Evolutionary conservation across 2,113 vertebrate genomes (phyloP).

Genomic region (Probosciger aterrimus): DNA sequence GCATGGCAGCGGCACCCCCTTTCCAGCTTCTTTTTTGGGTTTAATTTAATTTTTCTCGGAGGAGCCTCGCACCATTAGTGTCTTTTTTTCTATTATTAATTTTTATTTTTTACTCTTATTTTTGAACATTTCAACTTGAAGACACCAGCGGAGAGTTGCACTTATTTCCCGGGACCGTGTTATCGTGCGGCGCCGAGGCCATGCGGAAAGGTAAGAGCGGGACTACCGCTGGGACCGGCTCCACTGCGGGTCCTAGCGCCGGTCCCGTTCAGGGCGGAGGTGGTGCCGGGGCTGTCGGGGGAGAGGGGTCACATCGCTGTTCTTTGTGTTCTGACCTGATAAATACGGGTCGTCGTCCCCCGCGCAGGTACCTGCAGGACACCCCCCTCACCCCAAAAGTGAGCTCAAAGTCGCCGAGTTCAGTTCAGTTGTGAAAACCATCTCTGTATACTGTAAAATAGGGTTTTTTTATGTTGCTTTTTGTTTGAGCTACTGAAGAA

Average conservation of each 20-base stretch:
- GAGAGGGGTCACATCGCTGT: fast-evolving
- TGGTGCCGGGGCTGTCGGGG: fast-evolving
- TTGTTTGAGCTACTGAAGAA: not conserved
- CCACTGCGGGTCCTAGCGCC: not conserved
- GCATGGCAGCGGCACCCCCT: not conserved
- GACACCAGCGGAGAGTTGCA: not conserved
- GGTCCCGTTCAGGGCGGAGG: not conserved
- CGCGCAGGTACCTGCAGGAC: not conserved
- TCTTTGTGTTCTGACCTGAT: fast-evolving
- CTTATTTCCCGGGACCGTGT: not conserved
- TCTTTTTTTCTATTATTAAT: not conserved
- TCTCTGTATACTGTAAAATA: not conserved
- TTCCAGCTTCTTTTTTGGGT: too few relatives aligned
- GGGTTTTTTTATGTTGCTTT: not conserved
- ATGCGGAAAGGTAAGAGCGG: slow-evolving; percentile 15
- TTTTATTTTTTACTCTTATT: not conserved
- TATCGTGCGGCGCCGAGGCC: not conserved
- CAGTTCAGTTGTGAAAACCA: not conserved
- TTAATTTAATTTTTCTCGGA: not conserved
- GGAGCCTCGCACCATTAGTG: not conserved
- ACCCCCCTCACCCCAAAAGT: fast-evolving
- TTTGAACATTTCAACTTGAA: not conserved
- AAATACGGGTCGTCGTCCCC: fast-evolving
- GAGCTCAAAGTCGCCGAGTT: not conserved
- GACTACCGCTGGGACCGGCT: not conserved